Conservation (phyloP, 2,888 invertebrate species). For the Melitaea athalia region DNA sequence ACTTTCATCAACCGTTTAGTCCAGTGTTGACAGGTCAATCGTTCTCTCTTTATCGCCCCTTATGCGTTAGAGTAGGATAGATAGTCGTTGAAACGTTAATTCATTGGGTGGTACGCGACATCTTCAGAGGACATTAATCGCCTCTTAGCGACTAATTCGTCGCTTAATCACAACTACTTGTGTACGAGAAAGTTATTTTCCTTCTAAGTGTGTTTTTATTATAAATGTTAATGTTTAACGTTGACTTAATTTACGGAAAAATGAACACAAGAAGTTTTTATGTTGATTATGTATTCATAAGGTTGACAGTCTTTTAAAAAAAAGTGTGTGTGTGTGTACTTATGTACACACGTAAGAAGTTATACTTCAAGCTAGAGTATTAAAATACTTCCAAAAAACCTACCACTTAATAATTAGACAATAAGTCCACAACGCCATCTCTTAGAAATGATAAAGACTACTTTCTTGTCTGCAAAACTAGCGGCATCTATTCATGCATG, state of each 20-base stretch:
- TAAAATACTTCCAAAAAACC: too few relatives aligned
- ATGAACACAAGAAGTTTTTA: too few relatives aligned
- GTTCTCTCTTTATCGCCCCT: constrained; percentile 35
- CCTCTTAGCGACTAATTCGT: constrained; percentile 41
- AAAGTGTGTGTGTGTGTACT: too few relatives aligned
- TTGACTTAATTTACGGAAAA: not conserved
- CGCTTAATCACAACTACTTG: constrained; percentile 29
- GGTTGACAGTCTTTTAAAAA: too few relatives aligned
- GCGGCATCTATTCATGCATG: too few relatives aligned
- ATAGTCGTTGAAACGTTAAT: constrained; percentile 39
- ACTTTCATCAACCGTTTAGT: constrained; percentile 17
- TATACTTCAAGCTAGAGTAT: too few relatives aligned
- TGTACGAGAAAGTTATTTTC: constrained; percentile 13
- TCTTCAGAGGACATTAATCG: constrained; percentile 42
- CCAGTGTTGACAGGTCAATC: constrained; percentile 37
- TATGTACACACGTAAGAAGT: too few relatives aligned
- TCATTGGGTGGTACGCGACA: constrained; percentile 39
- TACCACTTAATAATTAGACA: too few relatives aligned
- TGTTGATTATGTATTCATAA: too few relatives aligned
- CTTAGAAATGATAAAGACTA: too few relatives aligned
- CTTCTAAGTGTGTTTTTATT: constrained; percentile 20
- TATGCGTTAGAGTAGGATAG: constrained; percentile 37
- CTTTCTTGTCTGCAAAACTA: too few relatives aligned
- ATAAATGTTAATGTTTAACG: not conserved
- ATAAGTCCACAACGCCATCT: too few relatives aligned